Base-by-base conservation (phyloP, 2,797 vertebrate species). In the Neosilurus mollespiculum region DNA sequence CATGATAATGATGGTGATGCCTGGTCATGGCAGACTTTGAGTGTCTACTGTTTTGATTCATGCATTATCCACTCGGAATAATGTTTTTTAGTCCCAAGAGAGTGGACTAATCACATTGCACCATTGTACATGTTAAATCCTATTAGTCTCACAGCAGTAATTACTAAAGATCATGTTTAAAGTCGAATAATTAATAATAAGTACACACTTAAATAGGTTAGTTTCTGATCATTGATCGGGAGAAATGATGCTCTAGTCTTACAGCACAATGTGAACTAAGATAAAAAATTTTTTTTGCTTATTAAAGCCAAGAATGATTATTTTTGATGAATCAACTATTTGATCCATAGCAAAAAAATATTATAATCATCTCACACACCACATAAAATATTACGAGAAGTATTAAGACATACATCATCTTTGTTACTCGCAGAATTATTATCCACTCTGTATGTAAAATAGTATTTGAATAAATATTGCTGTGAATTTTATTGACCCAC, bases 401-500 rank as follows among this genome's bases (percentile, higher is more conserved):
- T 26, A 72, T 54, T 24, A 12, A 24, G 20, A 14, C 22, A 70
- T 43, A 70, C 37, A 70, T 43, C 37, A 43, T 6, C 37, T 2
- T 43, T 43, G 37, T 2, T n/a, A n/a, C n/a, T n/a, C n/a, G n/a
- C n/a, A n/a, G n/a, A 2, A 43, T 43, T 43, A 43, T 43, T 43
- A 43, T 43, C 37, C 37, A 43, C 37, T 69, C 22, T 64, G 4
- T 26, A 26, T 53, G 18, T 78, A 51, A 71, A n/a, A n/a, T 51
- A 51, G 10, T 51, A 56, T 20, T 18, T 9, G 8, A 0, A 56
- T 18, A 73, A 70, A 70, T 69, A 49, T 14, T 51, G 11, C 12
- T 43, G 62, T 73, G 67, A 30, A 71, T 76, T 80, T 80, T 10
- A 67, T 43, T 62, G 18, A 81, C 83, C 4, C 78, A 96, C 96